Conservation (phyloP, 2,797 vertebrate species). For the Rhodeus uyekii region DNA sequence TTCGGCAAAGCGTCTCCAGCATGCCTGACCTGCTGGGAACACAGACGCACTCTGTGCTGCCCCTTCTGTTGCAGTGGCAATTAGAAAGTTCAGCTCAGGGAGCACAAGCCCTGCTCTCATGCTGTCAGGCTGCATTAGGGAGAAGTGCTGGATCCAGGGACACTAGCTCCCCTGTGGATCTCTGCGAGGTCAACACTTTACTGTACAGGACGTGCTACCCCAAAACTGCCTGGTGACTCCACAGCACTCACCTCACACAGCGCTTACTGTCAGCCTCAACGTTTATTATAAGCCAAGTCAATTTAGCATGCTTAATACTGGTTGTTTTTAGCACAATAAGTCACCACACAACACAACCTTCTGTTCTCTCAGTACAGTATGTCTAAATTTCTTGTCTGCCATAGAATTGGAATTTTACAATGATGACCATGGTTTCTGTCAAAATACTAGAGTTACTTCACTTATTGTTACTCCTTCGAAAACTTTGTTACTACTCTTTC, state of each 20-base stretch:
- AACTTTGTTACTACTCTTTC: no score
- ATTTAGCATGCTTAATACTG: conserved; percentile 38
- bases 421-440: no score
- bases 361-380: background rate
- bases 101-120: conserved; percentile 80
- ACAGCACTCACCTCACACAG: conserved; percentile 49
- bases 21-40: conserved; percentile 90
- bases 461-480: no score
- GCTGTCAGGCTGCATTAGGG: conserved; percentile 75
- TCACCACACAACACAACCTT: conserved; percentile 1
- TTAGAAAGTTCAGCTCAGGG: conserved; percentile 77
- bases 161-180: conserved; percentile 56
- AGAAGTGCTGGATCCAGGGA: conserved; percentile 53
- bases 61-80: conserved; percentile 77
- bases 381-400: background rate
- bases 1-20: conserved; percentile 83
- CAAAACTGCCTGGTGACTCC: conserved; percentile 52
- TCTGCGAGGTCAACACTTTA: conserved; percentile 46
- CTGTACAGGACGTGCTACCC: conserved; percentile 48
- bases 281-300: conserved; percentile 48
- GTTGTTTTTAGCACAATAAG: conserved; percentile 21
- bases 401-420: no score
- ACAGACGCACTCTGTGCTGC: conserved; percentile 81
- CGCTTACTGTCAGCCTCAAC: conserved; percentile 41
- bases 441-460: no score